A percentile compares a stretch with the other conserved stretches of the same genome.
Conservation (phyloP, 2,888 invertebrate species). For the Synanthedon tipuliformis region DNA sequence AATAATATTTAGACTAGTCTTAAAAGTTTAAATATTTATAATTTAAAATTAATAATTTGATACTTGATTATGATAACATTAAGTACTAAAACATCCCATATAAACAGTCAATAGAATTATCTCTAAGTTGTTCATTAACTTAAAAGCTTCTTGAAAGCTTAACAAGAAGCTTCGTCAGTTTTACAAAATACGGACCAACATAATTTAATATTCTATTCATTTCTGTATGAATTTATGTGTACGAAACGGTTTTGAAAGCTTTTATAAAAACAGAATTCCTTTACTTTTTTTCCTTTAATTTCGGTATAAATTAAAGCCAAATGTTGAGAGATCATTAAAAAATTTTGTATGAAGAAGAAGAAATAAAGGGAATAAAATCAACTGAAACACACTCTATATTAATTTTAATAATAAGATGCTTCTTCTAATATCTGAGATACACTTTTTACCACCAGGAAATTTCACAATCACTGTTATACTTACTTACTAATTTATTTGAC, state of each 20-base stretch:
- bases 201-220: constrained; percentile 68
- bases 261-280: constrained; percentile 22
- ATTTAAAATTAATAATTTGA: neutral
- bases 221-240: constrained; percentile 60
- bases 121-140: constrained; percentile 65
- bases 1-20: too few species aligned
- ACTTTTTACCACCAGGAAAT: too few species aligned
- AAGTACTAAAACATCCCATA: constrained; percentile 29
- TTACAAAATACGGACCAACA: constrained; percentile 60
- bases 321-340: too few species aligned
- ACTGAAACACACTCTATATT: too few species aligned
- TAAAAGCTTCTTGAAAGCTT: constrained; percentile 67
- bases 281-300: neutral
- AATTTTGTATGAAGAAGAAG: too few species aligned
- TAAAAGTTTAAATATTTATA: too few species aligned
- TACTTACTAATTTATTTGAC: too few species aligned
- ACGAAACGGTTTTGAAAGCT: constrained; percentile 41
- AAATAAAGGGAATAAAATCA: too few species aligned
- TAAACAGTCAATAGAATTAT: constrained; percentile 56
- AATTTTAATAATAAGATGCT: too few species aligned
- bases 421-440: too few species aligned
- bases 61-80: constrained; percentile 15
- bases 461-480: too few species aligned
- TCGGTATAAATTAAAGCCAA: neutral
- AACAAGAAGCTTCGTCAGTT: constrained; percentile 65